phyloP scores from a whole-genome alignment of 2,888 invertebrate species.

The Drosophila kokeensis region DNA sequence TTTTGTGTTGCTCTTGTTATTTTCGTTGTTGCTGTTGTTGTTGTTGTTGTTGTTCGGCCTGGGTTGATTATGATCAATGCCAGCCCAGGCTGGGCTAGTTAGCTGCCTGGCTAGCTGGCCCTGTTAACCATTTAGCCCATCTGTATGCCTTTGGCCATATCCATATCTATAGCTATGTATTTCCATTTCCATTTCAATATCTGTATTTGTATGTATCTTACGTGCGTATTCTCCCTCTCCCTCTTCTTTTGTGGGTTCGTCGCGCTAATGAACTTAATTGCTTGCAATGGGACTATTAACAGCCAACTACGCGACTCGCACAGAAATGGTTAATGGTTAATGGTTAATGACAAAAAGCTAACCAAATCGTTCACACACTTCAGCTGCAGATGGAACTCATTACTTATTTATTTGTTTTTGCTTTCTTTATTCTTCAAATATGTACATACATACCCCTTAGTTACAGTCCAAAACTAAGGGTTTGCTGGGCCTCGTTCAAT shows the following conservation, averaged over 20 bases:
- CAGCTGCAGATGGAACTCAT: slow-evolving; percentile 58
- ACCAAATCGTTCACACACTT: slow-evolving; percentile 60
- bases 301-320: slow-evolving; percentile 51
- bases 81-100: background rate
- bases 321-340: slow-evolving; percentile 18
- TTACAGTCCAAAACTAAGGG: too few relatives aligned
- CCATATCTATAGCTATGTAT: background rate
- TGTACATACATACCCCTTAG: too few relatives aligned
- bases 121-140: slow-evolving; percentile 11
- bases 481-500: too few relatives aligned
- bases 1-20: slow-evolving; percentile 4
- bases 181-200: slow-evolving; percentile 6
- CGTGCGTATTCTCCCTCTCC: background rate
- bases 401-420: slow-evolving; percentile 33
- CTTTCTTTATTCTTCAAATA: background rate
- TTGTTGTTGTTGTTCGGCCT: slow-evolving; percentile 17
- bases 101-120: slow-evolving; percentile 6
- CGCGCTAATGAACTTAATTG: slow-evolving; percentile 69
- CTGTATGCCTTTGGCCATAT: background rate
- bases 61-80: slow-evolving; percentile 61
- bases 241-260: slow-evolving; percentile 9
- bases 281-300: slow-evolving; percentile 74
- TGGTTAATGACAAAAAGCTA: slow-evolving; percentile 28
- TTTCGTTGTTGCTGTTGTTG: slow-evolving; percentile 17
- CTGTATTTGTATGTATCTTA: slow-evolving; percentile 4